These are phyloP conservation scores for Phataginus tricuspis DNA, from an alignment of 2,797 vertebrate species.

Conservation along the genomic window DNA sequence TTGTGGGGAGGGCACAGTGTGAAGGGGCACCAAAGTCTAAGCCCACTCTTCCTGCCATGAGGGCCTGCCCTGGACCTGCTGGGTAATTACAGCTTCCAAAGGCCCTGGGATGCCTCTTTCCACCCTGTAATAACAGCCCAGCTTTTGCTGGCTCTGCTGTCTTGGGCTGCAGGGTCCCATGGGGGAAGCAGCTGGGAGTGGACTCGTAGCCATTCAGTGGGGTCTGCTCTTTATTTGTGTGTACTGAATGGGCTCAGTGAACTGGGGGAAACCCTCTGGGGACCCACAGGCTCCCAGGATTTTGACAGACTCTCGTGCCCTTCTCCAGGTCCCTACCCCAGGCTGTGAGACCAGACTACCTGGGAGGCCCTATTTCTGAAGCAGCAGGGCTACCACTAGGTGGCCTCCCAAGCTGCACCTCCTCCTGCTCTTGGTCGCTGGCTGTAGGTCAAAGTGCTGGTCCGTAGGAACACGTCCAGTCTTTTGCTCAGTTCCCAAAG, in stretches of 20 bases:
- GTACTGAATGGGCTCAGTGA: background rate
- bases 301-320: background rate
- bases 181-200: background rate
- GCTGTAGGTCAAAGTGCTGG: background rate
- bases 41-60: background rate
- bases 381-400: slow-evolving; percentile 9
- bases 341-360: background rate
- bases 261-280: background rate
- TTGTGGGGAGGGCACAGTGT: background rate
- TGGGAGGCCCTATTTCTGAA: background rate
- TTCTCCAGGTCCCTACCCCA: background rate
- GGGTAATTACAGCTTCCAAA: slow-evolving; percentile 44
- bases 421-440: background rate
- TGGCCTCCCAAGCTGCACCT: background rate
- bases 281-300: background rate
- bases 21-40: background rate
- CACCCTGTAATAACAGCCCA: slow-evolving; percentile 30
- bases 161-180: background rate
- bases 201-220: background rate
- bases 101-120: background rate
- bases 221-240: background rate
- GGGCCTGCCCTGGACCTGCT: background rate
- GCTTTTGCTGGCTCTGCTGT: background rate
- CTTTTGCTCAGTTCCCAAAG: background rate
- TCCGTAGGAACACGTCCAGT: background rate